Evolutionary conservation across 2,797 vertebrate genomes (phyloP), one percentile per base, ranked within the genome.

Genomic region (Hirundo rustica): DNA sequence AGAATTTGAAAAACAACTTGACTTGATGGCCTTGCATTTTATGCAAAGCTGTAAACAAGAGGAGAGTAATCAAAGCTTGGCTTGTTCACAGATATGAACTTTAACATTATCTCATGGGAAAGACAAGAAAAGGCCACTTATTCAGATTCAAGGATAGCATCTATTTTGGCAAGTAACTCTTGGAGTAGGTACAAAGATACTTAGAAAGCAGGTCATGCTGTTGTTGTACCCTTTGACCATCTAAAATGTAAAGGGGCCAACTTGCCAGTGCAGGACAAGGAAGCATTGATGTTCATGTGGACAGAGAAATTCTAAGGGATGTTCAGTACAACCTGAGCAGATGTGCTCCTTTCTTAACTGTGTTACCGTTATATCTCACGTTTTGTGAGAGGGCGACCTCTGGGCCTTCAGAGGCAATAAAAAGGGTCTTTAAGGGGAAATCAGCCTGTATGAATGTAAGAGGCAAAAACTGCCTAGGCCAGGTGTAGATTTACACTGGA

Each of bases 1-100:
- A 73, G 64, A 71, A 67, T 71, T 79, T 82, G 80, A 61, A 93
- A 89, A 95, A 84, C 32, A 10, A 71, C 71, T 93, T 83, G 65
- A 92, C 64, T 88, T 67, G 25, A 83, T 61, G 60, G 50, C 34
- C 51, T 91, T 91, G 51, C 20, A 27, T 83, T 93, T 91, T 79
- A 73, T 81, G 29, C 45, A 67, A 51, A 81, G 21, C 55, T 79
- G 53, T 94, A 88, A 92, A 90, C 60, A 93, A 86, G 55, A 65
- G 42, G n/a, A 86, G 22, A 72, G 18, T 75, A 71, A 58, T 85
- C 47, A 89, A 70, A 92, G 38, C 32, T 57, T 76, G 29, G 12
- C 48, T 88, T 42, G 29, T 64, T 86, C 57, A 38, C 17, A 13
- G 42, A 48, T 58, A 26, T 1, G 16, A 80, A 27, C 32, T 86